These are phyloP conservation scores for Luscinia luscinia DNA, from an alignment of 2,797 vertebrate species.

Conservation along the genomic window DNA sequence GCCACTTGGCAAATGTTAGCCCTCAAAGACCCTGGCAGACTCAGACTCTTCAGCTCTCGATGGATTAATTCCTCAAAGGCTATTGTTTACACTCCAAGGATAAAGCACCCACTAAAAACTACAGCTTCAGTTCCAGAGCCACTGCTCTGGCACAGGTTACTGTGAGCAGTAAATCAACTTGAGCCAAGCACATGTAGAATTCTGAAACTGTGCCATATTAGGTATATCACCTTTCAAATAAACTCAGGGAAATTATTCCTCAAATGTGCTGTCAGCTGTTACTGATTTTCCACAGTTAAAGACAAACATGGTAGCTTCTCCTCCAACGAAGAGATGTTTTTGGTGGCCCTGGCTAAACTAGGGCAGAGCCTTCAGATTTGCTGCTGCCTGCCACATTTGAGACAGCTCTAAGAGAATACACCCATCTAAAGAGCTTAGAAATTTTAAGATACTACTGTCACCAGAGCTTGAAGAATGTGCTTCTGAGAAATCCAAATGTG, in stretches of 20 bases:
- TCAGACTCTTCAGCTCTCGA: fast-evolving
- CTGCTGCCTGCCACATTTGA: neutral
- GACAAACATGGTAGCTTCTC: neutral
- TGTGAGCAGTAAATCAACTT: fast-evolving
- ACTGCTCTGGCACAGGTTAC: neutral
- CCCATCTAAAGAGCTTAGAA: neutral
- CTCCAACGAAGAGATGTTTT: neutral
- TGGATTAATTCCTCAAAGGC: neutral
- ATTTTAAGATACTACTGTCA: neutral
- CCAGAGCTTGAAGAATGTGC: neutral
- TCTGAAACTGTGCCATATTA: neutral
- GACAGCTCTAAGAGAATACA: fast-evolving
- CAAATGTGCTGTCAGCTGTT: neutral
- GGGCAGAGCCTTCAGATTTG: neutral
- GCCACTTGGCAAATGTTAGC: fast-evolving
- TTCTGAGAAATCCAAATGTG: neutral
- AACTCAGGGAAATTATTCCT: neutral
- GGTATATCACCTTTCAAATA: neutral
- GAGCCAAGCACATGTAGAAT: neutral
- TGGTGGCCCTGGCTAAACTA: neutral
- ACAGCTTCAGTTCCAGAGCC: neutral
- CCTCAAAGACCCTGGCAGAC: neutral
- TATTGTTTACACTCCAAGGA: neutral
- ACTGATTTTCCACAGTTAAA: neutral
- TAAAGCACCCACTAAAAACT: neutral